These are phyloP conservation scores for Iselma pallidipennis DNA, from an alignment of 2,888 invertebrate genomes.

Conservation along the genomic window DNA sequence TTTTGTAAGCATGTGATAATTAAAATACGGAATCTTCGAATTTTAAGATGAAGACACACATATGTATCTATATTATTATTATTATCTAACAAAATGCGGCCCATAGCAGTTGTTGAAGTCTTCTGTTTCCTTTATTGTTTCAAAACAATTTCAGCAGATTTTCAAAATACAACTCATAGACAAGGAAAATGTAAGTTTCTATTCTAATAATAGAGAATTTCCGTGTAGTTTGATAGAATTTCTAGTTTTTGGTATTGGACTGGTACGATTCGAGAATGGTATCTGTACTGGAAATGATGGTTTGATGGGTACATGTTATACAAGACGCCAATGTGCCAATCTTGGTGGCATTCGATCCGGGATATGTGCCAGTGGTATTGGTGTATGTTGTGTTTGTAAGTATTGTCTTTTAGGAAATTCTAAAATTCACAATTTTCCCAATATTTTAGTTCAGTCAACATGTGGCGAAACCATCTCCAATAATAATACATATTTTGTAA, in stretches of 20 bases:
- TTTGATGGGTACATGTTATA: constrained; percentile 75
- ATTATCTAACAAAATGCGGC: not conserved
- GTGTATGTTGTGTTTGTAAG: constrained; percentile 84
- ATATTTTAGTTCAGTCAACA: constrained; percentile 65
- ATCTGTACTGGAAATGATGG: constrained; percentile 68
- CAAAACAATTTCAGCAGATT: not conserved
- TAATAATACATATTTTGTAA: constrained; percentile 83
- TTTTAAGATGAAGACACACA: not conserved
- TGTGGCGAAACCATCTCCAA: constrained; percentile 65
- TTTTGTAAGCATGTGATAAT: not conserved
- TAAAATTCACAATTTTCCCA: not conserved
- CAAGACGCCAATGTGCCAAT: constrained; percentile 73
- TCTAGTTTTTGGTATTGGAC: constrained; percentile 53
- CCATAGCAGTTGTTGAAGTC: not conserved
- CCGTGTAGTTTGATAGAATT: not conserved
- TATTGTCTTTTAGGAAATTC: constrained; percentile 25
- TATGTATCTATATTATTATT: not conserved
- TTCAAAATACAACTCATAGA: not conserved
- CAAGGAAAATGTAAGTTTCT: not conserved
- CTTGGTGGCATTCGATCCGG: constrained; percentile 75
- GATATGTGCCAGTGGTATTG: constrained; percentile 71
- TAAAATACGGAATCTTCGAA: not conserved
- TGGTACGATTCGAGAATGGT: constrained; percentile 77
- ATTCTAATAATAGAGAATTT: no score
- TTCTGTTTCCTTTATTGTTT: not conserved